These are phyloP conservation scores for Trachurus trachurus DNA, from an alignment of 2,797 vertebrate genomes.

Conservation along the genomic window DNA sequence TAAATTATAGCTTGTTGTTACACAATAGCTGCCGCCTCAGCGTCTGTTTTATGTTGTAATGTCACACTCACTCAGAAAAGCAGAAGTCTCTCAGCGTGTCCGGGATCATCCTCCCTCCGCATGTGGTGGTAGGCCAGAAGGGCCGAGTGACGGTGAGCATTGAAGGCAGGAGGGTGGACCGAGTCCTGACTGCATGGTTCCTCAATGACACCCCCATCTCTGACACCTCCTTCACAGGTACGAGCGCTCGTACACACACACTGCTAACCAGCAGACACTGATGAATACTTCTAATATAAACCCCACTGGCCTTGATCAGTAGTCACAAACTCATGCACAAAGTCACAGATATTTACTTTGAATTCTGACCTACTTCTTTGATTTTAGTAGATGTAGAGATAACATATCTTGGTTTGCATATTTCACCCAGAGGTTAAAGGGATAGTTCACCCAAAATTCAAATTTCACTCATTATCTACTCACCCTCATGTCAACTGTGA, in stretches of 20 bases:
- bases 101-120: conserved; percentile 85
- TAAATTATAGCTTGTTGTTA: background rate
- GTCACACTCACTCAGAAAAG: conserved; percentile 76
- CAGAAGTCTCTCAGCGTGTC: conserved; percentile 85
- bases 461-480: too few relatives aligned
- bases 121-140: conserved; percentile 82
- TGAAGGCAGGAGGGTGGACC: conserved; percentile 84
- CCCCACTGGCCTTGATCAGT: background rate
- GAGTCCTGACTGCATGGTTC: conserved; percentile 84
- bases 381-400: background rate
- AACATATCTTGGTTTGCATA: background rate
- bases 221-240: conserved; percentile 84
- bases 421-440: background rate
- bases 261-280: background rate
- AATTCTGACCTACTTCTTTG: background rate
- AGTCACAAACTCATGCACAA: background rate
- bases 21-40: background rate
- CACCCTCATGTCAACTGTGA: too few relatives aligned
- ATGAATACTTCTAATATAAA: background rate
- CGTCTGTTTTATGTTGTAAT: background rate
- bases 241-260: background rate
- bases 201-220: conserved; percentile 83
- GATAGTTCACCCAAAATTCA: too few relatives aligned
- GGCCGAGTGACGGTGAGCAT: conserved; percentile 85
- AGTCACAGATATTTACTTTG: background rate